Percentiles rank a stretch among this genome's conserved stretches.
Evolutionary conservation across 2,888 invertebrate species (phyloP).

Genomic region (Apocheima hispidaria): DNA sequence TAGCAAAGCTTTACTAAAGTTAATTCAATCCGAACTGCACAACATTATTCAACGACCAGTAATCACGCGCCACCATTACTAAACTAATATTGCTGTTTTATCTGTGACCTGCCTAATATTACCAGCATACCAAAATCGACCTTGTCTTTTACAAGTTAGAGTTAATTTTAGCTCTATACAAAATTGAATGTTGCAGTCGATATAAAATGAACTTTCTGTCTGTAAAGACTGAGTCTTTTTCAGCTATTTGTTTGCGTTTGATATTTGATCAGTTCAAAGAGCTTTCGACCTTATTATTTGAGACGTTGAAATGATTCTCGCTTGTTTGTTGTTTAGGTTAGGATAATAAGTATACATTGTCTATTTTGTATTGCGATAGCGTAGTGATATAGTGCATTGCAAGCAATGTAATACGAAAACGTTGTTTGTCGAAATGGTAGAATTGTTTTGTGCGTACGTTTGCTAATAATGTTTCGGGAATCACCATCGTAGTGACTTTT

Average conservation of each 20-base stretch:
- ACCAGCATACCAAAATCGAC: constrained; percentile 48
- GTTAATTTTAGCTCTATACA: constrained; percentile 35
- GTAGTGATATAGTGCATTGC: constrained; percentile 30
- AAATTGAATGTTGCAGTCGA: not conserved
- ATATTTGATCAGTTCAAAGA: constrained; percentile 20
- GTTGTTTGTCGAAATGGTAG: constrained; percentile 16
- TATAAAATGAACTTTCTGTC: constrained; percentile 29
- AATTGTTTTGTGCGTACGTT: not conserved
- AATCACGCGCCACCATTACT: constrained; percentile 39
- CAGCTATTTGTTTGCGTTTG: not conserved
- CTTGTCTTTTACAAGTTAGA: constrained; percentile 43
- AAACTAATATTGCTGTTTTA: constrained; percentile 37
- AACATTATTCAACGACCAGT: constrained; percentile 44
- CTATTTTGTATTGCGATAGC: constrained; percentile 32
- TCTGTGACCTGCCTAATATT: constrained; percentile 46
- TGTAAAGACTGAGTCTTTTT: constrained; percentile 7
- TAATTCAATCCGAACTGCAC: constrained; percentile 28
- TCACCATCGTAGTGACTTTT: no score
- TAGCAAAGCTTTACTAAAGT: constrained; percentile 10
- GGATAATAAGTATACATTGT: constrained; percentile 38
- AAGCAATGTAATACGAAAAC: constrained; percentile 28
- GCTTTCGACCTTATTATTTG: constrained; percentile 20
- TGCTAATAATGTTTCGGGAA: no score
- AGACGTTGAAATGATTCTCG: not conserved
- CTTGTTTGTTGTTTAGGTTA: not conserved